phyloP scores from a whole-genome alignment of 2,797 vertebrate species.

The Sebastes vulpes region DNA sequence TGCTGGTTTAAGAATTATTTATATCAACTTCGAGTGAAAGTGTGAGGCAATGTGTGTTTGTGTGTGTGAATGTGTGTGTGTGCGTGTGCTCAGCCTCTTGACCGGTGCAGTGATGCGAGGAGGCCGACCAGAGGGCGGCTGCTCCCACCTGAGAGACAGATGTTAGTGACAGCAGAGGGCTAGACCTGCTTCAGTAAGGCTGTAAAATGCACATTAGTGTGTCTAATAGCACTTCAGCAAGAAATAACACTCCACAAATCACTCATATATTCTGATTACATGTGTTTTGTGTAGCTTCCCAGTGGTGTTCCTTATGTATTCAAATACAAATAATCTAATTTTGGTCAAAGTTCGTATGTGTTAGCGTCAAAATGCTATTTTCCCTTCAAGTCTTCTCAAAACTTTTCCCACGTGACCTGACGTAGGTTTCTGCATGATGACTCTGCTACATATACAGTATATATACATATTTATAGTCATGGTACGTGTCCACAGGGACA shows the following conservation, averaged over 20 bases:
- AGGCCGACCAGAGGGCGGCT: constrained; percentile 34
- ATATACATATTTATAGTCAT: no score
- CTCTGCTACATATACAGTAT: no score
- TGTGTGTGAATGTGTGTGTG: constrained; percentile 27
- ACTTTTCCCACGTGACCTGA: no score
- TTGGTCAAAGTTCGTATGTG: neutral
- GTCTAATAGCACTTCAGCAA: constrained; percentile 1
- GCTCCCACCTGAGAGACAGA: constrained; percentile 70
- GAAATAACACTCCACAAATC: neutral
- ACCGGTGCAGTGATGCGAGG: constrained; percentile 50
- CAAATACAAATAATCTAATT: neutral
- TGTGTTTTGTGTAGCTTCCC: neutral
- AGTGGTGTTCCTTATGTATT: neutral
- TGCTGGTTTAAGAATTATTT: constrained; percentile 31
- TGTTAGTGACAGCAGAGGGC: constrained; percentile 35
- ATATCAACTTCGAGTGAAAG: constrained; percentile 31
- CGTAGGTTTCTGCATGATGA: no score
- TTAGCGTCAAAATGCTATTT: neutral
- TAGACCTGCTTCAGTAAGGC: neutral
- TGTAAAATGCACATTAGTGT: constrained; percentile 20
- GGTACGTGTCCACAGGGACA: no score
- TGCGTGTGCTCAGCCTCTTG: constrained; percentile 37
- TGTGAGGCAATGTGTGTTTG: constrained; percentile 27
- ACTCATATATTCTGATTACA: neutral
- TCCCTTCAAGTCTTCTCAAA: no score